A percentile compares a stretch with the other conserved stretches of the same genome.
Conservation (phyloP, 2,113 vertebrate species). For the Lasiurus borealis region DNA sequence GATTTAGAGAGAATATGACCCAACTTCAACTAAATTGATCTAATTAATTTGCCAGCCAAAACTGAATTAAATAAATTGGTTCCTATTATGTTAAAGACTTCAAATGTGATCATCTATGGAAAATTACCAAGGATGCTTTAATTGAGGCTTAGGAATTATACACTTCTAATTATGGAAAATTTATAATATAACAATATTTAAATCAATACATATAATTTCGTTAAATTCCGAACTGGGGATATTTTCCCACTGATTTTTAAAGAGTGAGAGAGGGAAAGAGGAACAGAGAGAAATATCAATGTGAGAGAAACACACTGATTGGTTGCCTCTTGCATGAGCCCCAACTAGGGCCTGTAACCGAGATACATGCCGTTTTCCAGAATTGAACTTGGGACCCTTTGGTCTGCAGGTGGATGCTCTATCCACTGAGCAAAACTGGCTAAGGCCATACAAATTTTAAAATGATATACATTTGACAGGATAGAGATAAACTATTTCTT, state of each 20-base stretch:
- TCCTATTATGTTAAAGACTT: neutral
- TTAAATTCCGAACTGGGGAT: too few species aligned
- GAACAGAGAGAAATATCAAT: too few species aligned
- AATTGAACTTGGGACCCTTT: too few species aligned
- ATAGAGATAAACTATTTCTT: neutral
- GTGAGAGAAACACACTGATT: too few species aligned
- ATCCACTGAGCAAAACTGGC: too few species aligned
- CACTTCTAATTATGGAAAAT: neutral
- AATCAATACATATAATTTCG: constrained; percentile 10
- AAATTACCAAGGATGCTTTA: neutral
- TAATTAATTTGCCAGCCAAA: neutral
- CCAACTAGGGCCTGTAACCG: too few species aligned
- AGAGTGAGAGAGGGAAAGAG: too few species aligned
- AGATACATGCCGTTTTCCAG: too few species aligned
- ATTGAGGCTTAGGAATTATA: neutral
- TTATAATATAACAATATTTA: neutral
- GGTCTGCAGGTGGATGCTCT: too few species aligned
- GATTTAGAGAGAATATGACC: neutral
- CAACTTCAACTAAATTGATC: neutral
- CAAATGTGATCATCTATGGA: neutral
- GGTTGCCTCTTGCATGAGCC: too few species aligned
- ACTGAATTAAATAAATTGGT: neutral
- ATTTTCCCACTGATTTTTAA: too few species aligned
- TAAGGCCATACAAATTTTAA: neutral
- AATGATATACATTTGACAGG: neutral